A percentile compares a stretch with the other conserved stretches of the same genome.
These are phyloP conservation scores for Sigmodon hispidus DNA, from an alignment of 2,113 vertebrate genomes.

Conservation along the genomic window DNA sequence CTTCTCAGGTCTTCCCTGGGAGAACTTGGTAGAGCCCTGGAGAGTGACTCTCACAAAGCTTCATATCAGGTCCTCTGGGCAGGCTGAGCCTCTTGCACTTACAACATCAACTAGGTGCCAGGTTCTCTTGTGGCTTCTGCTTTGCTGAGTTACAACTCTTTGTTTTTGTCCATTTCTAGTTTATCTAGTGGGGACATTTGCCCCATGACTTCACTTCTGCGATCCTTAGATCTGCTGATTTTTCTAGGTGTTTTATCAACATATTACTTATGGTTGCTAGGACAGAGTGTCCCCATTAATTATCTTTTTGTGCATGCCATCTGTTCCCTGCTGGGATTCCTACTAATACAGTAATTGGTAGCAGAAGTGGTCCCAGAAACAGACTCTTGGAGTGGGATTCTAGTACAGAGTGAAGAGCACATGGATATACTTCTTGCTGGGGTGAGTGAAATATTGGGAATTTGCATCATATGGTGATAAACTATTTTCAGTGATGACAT, in stretches of 20 bases:
- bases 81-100: neutral
- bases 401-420: neutral
- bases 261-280: neutral
- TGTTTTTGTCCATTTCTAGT: neutral
- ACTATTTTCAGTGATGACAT: neutral
- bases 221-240: neutral
- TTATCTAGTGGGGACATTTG: neutral
- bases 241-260: neutral
- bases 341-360: neutral
- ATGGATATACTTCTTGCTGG: neutral
- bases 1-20: neutral
- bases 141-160: neutral
- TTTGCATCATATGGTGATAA: neutral
- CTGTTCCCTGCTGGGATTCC: conserved; percentile 23
- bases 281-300: neutral
- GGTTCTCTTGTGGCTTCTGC: neutral
- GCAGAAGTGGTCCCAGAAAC: neutral
- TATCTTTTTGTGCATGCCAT: neutral
- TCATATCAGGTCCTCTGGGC: neutral
- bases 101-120: neutral
- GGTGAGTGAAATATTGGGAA: neutral
- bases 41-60: neutral
- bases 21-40: neutral
- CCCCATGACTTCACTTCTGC: neutral
- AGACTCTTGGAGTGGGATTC: neutral